phyloP scores from a whole-genome alignment of 2,888 invertebrate genomes.

The Diachrysia chrysitis region DNA sequence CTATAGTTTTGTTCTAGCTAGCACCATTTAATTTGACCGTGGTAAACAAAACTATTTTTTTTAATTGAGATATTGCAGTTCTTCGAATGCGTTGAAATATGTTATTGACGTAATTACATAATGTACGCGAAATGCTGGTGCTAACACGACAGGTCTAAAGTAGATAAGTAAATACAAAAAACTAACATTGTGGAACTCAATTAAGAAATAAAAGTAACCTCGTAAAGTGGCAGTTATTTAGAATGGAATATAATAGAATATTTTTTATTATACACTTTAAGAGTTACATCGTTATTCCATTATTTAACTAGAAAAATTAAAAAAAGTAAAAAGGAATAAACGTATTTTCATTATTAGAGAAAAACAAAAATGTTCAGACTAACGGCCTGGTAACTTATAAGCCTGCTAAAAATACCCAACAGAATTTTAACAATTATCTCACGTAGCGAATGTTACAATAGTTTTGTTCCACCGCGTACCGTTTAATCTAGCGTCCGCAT shows the following conservation, averaged over 20 bases:
- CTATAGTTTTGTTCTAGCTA: slow-evolving; percentile 21
- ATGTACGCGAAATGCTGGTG: background rate
- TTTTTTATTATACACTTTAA: too few species aligned
- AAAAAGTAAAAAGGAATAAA: background rate
- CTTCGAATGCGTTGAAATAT: too few species aligned
- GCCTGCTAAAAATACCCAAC: background rate
- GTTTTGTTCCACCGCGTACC: slow-evolving; percentile 30
- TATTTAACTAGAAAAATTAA: background rate
- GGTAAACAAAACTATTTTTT: slow-evolving; percentile 43
- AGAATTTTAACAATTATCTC: slow-evolving; percentile 11
- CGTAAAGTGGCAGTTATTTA: too few species aligned
- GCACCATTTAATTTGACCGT: slow-evolving; percentile 38
- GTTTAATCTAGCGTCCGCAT: slow-evolving; percentile 46
- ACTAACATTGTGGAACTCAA: background rate
- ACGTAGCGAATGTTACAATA: slow-evolving; percentile 17
- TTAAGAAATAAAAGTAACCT: background rate
- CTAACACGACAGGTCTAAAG: too few species aligned
- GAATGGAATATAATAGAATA: too few species aligned
- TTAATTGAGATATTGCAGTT: slow-evolving; percentile 43
- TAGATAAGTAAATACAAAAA: background rate
- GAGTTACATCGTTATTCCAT: too few species aligned
- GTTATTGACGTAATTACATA: slow-evolving; percentile 39
- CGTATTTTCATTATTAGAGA: background rate
- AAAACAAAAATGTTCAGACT: background rate
- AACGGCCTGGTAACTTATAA: background rate